Conservation (phyloP, 2,888 invertebrate genomes). For the Hydriomena furcata region DNA sequence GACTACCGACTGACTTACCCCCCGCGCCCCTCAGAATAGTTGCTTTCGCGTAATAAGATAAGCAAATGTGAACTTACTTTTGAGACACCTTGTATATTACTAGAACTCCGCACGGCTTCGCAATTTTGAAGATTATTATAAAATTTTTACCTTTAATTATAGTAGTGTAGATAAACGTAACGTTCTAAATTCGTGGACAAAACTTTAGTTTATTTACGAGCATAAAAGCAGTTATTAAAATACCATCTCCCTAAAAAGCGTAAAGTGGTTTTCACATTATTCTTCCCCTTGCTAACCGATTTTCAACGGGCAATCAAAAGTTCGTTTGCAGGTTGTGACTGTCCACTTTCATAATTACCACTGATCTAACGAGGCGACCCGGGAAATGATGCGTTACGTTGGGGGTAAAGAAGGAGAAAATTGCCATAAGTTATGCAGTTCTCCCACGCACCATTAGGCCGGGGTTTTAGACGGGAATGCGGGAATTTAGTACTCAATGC, state of each 20-base stretch:
- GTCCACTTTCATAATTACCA: slow-evolving; percentile 59
- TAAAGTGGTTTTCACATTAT: slow-evolving; percentile 13
- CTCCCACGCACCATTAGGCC: slow-evolving; percentile 69
- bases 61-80: no score
- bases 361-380: slow-evolving; percentile 56
- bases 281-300: slow-evolving; percentile 5
- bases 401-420: slow-evolving; percentile 66
- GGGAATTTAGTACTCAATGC: slow-evolving; percentile 62
- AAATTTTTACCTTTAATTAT: no score
- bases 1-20: no score
- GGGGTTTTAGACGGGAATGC: slow-evolving; percentile 43
- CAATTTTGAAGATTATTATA: no score
- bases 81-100: no score
- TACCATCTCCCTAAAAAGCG: background rate
- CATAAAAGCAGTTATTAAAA: background rate
- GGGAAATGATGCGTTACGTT: slow-evolving; percentile 67
- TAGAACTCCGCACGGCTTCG: no score
- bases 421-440: slow-evolving; percentile 77
- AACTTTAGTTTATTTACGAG: no score
- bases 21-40: no score
- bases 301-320: slow-evolving; percentile 40
- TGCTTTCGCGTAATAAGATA: no score
- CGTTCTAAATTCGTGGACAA: no score
- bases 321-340: slow-evolving; percentile 52
- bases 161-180: no score